phyloP scores from a whole-genome alignment of 2,113 vertebrate genomes.

The Leptocoma aspasia region DNA sequence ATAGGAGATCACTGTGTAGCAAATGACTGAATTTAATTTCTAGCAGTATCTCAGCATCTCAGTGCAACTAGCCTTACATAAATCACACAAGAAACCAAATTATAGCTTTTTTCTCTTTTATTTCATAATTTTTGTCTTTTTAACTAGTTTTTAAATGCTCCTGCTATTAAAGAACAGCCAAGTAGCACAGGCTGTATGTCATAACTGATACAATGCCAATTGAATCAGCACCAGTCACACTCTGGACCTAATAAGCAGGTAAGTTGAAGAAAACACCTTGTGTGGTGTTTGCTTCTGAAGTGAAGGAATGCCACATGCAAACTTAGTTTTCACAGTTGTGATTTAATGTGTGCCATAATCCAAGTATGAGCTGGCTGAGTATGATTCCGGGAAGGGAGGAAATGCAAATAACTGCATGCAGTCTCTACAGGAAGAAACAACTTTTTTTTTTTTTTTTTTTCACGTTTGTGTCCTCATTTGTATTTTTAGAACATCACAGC shows the following conservation, averaged over 20 bases:
- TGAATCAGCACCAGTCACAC: neutral
- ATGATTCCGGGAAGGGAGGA: neutral
- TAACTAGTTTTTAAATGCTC: neutral
- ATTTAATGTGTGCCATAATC: neutral
- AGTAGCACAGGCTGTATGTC: neutral
- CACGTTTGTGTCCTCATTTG: neutral
- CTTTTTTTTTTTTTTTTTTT: neutral
- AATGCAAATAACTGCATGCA: neutral
- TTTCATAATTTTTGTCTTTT: neutral
- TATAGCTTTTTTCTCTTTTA: neutral
- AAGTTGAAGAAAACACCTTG: neutral
- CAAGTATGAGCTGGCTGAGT: neutral
- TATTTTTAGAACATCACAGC: neutral
- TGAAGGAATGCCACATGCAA: neutral
- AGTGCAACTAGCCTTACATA: neutral
- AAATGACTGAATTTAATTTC: neutral
- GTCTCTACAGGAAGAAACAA: neutral
- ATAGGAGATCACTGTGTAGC: neutral
- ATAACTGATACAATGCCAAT: neutral
- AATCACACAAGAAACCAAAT: neutral
- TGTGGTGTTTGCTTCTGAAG: neutral
- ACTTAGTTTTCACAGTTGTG: neutral
- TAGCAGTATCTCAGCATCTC: neutral
- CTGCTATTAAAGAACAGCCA: neutral
- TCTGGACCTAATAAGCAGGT: neutral